Base-by-base conservation (phyloP, 92 coral and sea anemone species). In the Bergia puertoricense region DNA sequence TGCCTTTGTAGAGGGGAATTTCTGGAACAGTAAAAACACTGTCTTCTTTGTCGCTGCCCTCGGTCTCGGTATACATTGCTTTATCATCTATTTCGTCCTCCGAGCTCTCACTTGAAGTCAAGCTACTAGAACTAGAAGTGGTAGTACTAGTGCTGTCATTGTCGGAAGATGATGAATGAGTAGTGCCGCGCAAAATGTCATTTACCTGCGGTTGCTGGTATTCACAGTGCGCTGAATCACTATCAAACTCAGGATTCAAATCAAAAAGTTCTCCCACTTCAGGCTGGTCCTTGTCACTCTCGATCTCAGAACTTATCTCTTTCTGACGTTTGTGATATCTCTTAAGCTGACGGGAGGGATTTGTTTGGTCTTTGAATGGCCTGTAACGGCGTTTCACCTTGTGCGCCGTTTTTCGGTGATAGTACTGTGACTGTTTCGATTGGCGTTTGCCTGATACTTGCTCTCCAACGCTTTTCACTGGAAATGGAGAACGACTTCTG, bases 281-380 rank as follows among this genome's bases (percentile, higher is more conserved):
- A 62, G 68, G 68, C 68, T 62, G 68, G 68, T 62, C 23, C 23
- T n/a, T 62, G 68, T 62, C 68, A 62, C 68, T 62, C 23, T 62
- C 68, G 23, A 16, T 62, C 68, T 62, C 68, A 62, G 68, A 62
- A 62, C 68, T 18, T 23, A 16, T 18, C 30, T 62, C 6, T 62
- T 62, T 62, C 68, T 62, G 68, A 18, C 23, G 23, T 62, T 20
- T 62, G 68, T 86, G 89, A 77, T 86, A 86, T 44, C 77, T 77
- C 89, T 78, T 76, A 7, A 86, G 89, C 54, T 65, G 89, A 44
- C 84, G 79, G 72, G 83, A 44, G 77, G 85, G 89, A 86, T 86
- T 86, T 45, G 79, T 74, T 41, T 86, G 89, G 51, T 86, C 85
- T 78, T 62, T 65, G 76, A 86, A 86, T n/a, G 89, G 88, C 57